These are phyloP conservation scores for Tineola bisselliella DNA, from an alignment of 2,888 invertebrate species.

Conservation along the genomic window DNA sequence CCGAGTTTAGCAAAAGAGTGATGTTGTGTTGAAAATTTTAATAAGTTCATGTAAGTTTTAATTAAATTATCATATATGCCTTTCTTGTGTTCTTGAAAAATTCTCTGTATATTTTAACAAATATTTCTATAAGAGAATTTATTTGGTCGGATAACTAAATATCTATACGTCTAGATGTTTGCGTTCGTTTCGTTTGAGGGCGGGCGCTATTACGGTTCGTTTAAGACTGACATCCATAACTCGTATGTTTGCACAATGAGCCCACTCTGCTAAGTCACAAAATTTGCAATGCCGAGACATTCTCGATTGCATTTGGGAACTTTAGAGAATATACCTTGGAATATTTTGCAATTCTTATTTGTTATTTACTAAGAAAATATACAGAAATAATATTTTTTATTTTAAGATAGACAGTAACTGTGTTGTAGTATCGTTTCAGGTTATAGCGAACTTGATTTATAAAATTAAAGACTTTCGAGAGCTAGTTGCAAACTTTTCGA, in stretches of 20 bases:
- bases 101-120: not conserved
- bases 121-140: no score
- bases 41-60: not conserved
- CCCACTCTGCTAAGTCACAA: conserved; percentile 42
- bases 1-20: conserved; percentile 2
- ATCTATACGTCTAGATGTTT: not conserved
- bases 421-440: no score
- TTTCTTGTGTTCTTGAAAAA: not conserved
- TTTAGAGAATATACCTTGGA: conserved; percentile 30
- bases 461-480: no score
- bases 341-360: conserved; percentile 20
- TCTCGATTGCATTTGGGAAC: not conserved
- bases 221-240: conserved; percentile 64
- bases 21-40: not conserved
- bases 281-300: not conserved
- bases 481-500: no score
- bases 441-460: no score
- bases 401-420: no score
- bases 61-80: not conserved
- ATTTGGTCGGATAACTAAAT: not conserved
- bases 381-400: no score
- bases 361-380: no score
- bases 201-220: conserved; percentile 44
- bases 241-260: conserved; percentile 49
- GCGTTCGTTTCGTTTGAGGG: not conserved